Base-by-base conservation (phyloP, 2,888 invertebrate genomes). In the Tribolium freemani region DNA sequence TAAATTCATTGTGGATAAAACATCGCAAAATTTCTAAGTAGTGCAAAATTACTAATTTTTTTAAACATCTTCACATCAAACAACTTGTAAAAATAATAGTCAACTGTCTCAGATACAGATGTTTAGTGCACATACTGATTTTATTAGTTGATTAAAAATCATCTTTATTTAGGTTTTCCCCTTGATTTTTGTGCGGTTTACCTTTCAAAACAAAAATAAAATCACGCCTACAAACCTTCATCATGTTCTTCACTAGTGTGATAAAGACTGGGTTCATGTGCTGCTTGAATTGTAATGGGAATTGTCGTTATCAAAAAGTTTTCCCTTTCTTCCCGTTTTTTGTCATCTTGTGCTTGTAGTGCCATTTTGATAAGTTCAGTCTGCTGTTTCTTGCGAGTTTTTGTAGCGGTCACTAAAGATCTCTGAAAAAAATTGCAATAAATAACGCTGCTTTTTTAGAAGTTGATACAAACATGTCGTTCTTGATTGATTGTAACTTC, bases 401-500 rank as follows among this genome's bases (percentile, higher is more conserved):
- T 98, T 0, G 99, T 99, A 6, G 99, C 99, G 21, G 99, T 99
- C 54, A 99, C 99, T 81, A 98, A 87, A 4, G 98, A 96, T 75
- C 96, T 91, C 95, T 96, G 86, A 13, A 79, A 78, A 50, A 46
- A 9, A 21, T 5, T 8, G 10, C 31, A 10, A 26, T 21, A 60
- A 50, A 16, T 16, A 16, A 16, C 16, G 16, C 16, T n/a, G n/a
- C 16, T 20, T 50, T 21, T 58, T 48, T 46, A 10, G 26, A 63
- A 61, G 31, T 9, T 26, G 5, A 46, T 71, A 69, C 50, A 53
- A 88, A 96, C 96, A 87, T 96, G 96, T 87, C 97, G 93, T 84
- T 99, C 99, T 87, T 99, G 98, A 87, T 98, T 98, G 66, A 99
- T 91, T 0, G 98, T 97, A 81, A 99, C 97, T 88, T 99, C 99